Evolutionary conservation across 2,888 invertebrate genomes (phyloP), one percentile per base, ranked within the genome.

Genomic region (Charanyca ferruginea): DNA sequence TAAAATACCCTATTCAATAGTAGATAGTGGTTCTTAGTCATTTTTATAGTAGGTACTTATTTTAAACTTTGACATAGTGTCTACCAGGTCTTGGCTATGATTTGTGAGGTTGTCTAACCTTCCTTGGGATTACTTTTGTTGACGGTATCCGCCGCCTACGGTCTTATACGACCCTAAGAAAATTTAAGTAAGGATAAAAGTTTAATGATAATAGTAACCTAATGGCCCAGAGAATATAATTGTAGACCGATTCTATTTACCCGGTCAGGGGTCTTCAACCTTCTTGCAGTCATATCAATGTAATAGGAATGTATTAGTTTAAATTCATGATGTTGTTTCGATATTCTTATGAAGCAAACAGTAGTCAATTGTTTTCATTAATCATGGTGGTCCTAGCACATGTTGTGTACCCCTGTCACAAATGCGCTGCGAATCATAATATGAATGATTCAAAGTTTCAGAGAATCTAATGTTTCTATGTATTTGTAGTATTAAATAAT

Each of bases 391-490:
- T 53, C 64, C 35, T 25, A 11, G 6, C 25, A 25, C 5, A 22
- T n/a, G 45, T 1, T 52, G 47, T 20, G 1, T 18, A 62, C 62
- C 51, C 45, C 16, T 22, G 28, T 55, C 62, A 55, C 70, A 55
- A 47, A 48, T 61, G 1, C 53, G 42, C 45, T 11, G 9, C 6
- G 13, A 32, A n/a, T 41, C n/a, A 13, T 28, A 42, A 3, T 42
- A 70, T 63, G 55, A 63, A 71, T 71, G 47, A 71, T 71, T 52
- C 55, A 52, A 47, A n/a, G 8, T 69, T 70, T 70, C 45, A 0
- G 0, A 4, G 45, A 70, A 63, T 62, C 1, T 3, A 62, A 47
- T 22, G 16, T 18, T 32, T 41, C 18, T n/a, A 13, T 38, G 22
- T 22, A 20, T 28, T n/a, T n/a, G 48, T 49, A 13, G 6, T 23